Conservation (phyloP, 2,797 vertebrate genomes). For the Pangasius krempfi region DNA sequence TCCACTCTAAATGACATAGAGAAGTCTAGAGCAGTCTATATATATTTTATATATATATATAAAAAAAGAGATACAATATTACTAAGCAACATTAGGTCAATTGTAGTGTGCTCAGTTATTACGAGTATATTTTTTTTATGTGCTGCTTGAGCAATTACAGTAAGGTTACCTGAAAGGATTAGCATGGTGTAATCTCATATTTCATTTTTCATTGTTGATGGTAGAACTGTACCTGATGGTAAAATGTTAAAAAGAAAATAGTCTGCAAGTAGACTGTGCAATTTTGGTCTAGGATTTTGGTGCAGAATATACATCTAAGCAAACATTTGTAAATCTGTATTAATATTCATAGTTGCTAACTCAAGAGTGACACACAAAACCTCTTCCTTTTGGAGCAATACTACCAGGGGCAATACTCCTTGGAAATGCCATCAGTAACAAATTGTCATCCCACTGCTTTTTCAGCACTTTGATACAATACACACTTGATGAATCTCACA, state of each 20-base stretch:
- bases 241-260: not conserved
- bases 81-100: not conserved
- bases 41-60: no score
- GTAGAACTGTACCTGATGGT: not conserved
- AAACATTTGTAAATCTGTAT: constrained; percentile 2
- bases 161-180: not conserved
- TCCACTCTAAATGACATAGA: not conserved
- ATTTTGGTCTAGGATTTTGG: not conserved
- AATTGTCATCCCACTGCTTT: not conserved
- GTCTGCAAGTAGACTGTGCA: not conserved
- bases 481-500: not conserved
- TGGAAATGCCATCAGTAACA: not conserved
- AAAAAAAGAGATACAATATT: not conserved
- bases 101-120: not conserved
- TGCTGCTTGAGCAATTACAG: not conserved
- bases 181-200: not conserved
- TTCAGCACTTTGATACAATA: not conserved
- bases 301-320: not conserved
- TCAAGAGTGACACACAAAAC: not conserved
- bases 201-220: not conserved
- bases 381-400: not conserved
- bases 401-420: not conserved
- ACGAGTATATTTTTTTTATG: not conserved
- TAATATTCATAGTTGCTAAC: not conserved
- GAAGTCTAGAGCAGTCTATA: not conserved